phyloP scores from a whole-genome alignment of 2,797 vertebrate genomes.

The Notolepis coatsorum region DNA sequence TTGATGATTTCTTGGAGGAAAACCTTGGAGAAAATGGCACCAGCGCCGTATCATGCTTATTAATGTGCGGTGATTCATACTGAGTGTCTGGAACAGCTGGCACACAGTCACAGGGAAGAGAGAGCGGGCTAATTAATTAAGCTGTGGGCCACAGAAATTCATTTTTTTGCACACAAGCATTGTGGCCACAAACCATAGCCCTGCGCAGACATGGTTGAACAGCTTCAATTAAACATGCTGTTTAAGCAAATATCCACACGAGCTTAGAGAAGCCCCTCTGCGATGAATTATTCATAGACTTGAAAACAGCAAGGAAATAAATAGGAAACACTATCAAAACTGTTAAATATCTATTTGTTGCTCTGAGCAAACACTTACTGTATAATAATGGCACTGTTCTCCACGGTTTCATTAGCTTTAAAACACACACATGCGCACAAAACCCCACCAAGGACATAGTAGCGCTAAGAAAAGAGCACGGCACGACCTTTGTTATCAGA shows the following conservation, averaged over 20 bases:
- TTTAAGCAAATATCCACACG: slow-evolving; percentile 86
- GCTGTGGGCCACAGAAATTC: slow-evolving; percentile 83
- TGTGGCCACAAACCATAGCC: slow-evolving; percentile 78
- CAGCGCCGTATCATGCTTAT: slow-evolving; percentile 65
- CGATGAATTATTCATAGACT: slow-evolving; percentile 78
- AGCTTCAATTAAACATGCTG: slow-evolving; percentile 85
- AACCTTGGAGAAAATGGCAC: slow-evolving; percentile 12
- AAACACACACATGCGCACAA: no score
- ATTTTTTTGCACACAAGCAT: slow-evolving; percentile 80
- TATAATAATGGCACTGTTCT: slow-evolving; percentile 65
- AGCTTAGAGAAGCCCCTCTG: slow-evolving; percentile 71
- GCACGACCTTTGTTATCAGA: neutral
- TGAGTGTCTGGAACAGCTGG: slow-evolving; percentile 68
- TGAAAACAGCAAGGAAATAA: slow-evolving; percentile 58
- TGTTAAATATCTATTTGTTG: slow-evolving; percentile 73
- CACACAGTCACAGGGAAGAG: slow-evolving; percentile 68
- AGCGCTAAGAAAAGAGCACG: no score
- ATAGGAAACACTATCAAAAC: slow-evolving; percentile 70
- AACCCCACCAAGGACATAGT: no score
- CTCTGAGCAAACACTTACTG: slow-evolving; percentile 69
- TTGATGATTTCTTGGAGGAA: slow-evolving; percentile 27
- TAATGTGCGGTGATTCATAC: slow-evolving; percentile 64
- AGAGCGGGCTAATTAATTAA: slow-evolving; percentile 88
- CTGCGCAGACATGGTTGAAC: slow-evolving; percentile 75
- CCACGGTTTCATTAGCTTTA: slow-evolving; percentile 63